A percentile compares a stretch with the other conserved stretches of the same genome.
These are phyloP conservation scores for Balearica regulorum DNA, from an alignment of 2,797 vertebrate species.

Conservation along the genomic window DNA sequence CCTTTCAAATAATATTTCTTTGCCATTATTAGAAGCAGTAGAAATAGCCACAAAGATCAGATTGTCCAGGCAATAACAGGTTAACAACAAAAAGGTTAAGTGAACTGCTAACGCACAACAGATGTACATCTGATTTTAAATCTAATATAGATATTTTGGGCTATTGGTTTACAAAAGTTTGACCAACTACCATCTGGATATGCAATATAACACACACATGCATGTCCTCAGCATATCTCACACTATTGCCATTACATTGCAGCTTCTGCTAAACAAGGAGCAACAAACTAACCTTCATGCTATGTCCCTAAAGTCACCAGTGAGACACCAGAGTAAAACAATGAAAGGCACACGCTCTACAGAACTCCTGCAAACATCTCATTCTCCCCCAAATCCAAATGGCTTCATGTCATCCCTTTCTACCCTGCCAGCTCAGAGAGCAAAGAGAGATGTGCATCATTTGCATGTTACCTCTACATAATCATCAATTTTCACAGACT, in stretches of 20 bases:
- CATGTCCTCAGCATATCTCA: background rate
- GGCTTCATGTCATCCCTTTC: background rate
- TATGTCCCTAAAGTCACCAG: background rate
- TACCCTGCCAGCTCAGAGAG: background rate
- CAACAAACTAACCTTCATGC: background rate
- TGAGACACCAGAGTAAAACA: background rate
- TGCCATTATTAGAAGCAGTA: background rate
- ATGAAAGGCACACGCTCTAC: background rate
- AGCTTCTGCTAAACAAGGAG: background rate
- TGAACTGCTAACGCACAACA: background rate
- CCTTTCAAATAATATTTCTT: background rate
- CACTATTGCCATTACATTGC: background rate
- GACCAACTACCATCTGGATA: background rate
- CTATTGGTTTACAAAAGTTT: background rate
- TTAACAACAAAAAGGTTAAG: slow-evolving; percentile 7
- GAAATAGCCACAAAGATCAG: background rate
- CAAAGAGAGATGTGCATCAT: background rate
- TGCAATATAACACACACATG: background rate
- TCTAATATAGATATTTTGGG: background rate
- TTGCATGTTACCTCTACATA: background rate
- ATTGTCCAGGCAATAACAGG: background rate
- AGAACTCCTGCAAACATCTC: background rate
- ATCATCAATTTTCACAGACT: background rate
- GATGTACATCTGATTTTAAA: background rate
- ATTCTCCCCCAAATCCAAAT: background rate